Base-by-base conservation (phyloP, 2,888 invertebrate genomes). In the Eristalis intricaria region DNA sequence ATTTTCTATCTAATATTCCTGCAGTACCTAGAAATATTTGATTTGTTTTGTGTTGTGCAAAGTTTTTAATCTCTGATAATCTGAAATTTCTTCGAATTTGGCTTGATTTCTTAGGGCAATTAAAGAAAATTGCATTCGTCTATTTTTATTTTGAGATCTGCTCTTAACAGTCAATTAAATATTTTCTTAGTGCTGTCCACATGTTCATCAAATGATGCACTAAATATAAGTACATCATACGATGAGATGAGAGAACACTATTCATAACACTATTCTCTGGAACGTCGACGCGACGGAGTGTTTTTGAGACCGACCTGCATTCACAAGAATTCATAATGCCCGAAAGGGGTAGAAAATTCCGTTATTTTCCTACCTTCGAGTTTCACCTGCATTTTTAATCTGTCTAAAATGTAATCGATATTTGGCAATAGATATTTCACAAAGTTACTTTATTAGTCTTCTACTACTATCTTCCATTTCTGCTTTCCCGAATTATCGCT, bases 171-270 rank as follows among this genome's bases (percentile, higher is more conserved):
- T 64, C 10, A 2, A 1, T 19, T 35, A 19, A 35, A 64, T n/a
- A 32, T 35, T 35, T 64, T 64, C 11, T 35, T 19, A 2, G 22
- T 61, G 10, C 19, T 64, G 63, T 32, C 19, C 1, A 64, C 19
- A 64, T 64, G 63, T n/a, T 63, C 32, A 29, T 61, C 60, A 32
- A 64, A 35, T 64, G 63, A 64, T 7, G 61, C 32, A 61, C 61
- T 61, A 61, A 61, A 61, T n/a, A 61, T n/a, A 61, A 61, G 61
- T 15, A 61, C 19, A 60, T 60, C 60, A 60, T 60, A 60, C 26
- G 60, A 60, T 13, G 13, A 11, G 13, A 15, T 13, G 8, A 26
- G 4, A 60, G 29, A 4, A 60, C 3, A 15, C 19, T 7, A 60
- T 60, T 26, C 23, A 22, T 26, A 26, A n/a, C n/a, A n/a, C n/a